phyloP scores from a whole-genome alignment of 2,113 vertebrate species.

The Tretioscincus oriximinensis region DNA sequence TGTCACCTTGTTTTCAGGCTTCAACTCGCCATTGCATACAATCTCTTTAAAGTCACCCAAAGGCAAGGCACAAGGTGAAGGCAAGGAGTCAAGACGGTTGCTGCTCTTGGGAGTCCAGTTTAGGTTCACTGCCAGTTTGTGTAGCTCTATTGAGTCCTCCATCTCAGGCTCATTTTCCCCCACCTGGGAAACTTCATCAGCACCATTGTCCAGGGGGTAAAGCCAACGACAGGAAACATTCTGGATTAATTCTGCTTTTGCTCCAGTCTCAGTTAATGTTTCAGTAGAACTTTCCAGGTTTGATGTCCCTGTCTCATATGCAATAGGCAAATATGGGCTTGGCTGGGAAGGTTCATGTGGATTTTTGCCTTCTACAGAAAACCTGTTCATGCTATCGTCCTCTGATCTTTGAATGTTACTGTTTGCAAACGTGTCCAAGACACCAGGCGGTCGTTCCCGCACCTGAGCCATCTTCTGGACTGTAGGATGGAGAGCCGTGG shows the following conservation, averaged over 20 bases:
- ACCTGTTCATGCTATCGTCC: conserved; percentile 36
- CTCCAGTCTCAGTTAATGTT: conserved; percentile 81
- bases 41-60: conserved; percentile 76
- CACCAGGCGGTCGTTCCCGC: conserved; percentile 31
- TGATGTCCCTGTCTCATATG: conserved; percentile 70
- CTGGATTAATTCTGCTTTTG: conserved; percentile 60
- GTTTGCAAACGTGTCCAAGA: conserved; percentile 40
- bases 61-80: conserved; percentile 87
- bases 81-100: conserved; percentile 60
- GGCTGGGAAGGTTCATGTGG: conserved; percentile 35
- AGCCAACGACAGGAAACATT: conserved; percentile 47
- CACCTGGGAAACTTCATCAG: conserved; percentile 45
- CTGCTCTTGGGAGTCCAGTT: conserved; percentile 80
- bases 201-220: conserved; percentile 44
- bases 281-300: conserved; percentile 84
- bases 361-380: conserved; percentile 48
- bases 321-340: conserved; percentile 55
- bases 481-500: background rate
- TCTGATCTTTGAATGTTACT: conserved; percentile 10
- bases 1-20: conserved; percentile 67
- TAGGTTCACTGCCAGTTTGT: conserved; percentile 60
- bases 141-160: conserved; percentile 61
- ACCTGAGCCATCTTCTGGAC: conserved; percentile 45
- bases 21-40: conserved; percentile 81
- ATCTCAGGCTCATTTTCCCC: conserved; percentile 54